Evolutionary conservation across 2,797 vertebrate species (phyloP).

Genomic region (Orestias chungarensis): DNA sequence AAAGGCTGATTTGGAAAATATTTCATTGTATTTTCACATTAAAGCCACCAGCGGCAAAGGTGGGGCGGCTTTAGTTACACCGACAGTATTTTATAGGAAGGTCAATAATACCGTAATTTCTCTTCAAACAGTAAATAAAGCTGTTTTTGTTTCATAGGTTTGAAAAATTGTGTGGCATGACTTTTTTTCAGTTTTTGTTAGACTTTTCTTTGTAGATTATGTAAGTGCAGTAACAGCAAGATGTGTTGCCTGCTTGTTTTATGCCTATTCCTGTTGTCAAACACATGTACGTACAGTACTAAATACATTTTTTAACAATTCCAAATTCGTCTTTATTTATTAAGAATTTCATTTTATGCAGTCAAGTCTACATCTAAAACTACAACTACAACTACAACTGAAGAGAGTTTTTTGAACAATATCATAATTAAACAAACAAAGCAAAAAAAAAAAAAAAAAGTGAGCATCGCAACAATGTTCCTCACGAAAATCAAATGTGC

Average conservation of each 20-base stretch:
- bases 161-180: not conserved
- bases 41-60: not conserved
- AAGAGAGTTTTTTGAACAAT: not conserved
- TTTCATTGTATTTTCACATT: not conserved
- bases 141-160: not conserved
- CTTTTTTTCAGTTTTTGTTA: not conserved
- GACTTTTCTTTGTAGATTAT: not conserved
- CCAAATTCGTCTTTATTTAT: slow-evolving; percentile 1
- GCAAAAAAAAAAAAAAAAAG: not conserved
- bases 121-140: not conserved
- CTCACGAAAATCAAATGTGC: not conserved
- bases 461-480: not conserved
- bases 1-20: not conserved
- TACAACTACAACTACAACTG: too few species aligned
- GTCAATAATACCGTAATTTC: not conserved
- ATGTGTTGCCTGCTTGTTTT: not conserved
- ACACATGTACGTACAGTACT: not conserved
- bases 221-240: not conserved
- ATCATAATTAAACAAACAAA: not conserved
- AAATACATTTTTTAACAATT: slow-evolving; percentile 20
- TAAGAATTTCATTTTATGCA: not conserved
- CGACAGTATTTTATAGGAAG: not conserved
- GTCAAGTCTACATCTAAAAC: too few species aligned
- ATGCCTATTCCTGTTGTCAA: slow-evolving; percentile 5
- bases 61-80: slow-evolving; percentile 1